Evolutionary conservation across 2,888 invertebrate genomes (phyloP), one percentile per base, ranked within the genome.

Genomic region (Lasioglossum morio): DNA sequence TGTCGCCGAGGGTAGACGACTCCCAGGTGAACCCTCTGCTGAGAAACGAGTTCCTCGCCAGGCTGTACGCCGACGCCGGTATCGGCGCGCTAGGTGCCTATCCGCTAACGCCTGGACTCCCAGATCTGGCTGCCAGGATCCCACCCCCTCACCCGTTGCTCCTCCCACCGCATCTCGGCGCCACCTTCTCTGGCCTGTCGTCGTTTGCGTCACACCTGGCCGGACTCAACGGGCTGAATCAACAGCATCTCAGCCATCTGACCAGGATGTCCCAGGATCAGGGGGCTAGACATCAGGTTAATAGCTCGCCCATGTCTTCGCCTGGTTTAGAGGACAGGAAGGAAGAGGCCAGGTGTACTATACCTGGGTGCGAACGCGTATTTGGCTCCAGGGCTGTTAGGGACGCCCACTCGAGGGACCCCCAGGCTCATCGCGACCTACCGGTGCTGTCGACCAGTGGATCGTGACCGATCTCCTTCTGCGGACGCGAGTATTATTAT

Each of bases 321-420:
- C 90, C 91, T 1, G 90, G 91, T 43, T 79, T 88, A 74, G 92
- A 92, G 57, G 92, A 92, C 4, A 82, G 89, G 10, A 95, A 88
- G 79, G 97, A 98, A 82, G 96, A 98, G 95, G 97, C 97, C 92
- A 96, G 97, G 87, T 98, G 98, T 95, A 97, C 97, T n/a, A 96
- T 97, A 76, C 96, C 96, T 82, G 98, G 98, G 23, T 98, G 98
- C 95, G 97, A 97, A 76, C 97, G 97, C 91, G 97, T 97, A 74
- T 98, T 98, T 95, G 97, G 97, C 85, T 98, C 98, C 19, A 96
- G 97, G 90, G 97, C 98, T 88, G 97, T 97, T 89, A 96, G 98
- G 86, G 98, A 98, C 94, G 96, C 97, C 75, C 98, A 98, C 95
- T 97, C 97, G 84, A 92, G 95, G 43, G 95, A 95, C 87, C 95